Base-by-base conservation (phyloP, 2,888 invertebrate species). In the Aphodius sticticus region DNA sequence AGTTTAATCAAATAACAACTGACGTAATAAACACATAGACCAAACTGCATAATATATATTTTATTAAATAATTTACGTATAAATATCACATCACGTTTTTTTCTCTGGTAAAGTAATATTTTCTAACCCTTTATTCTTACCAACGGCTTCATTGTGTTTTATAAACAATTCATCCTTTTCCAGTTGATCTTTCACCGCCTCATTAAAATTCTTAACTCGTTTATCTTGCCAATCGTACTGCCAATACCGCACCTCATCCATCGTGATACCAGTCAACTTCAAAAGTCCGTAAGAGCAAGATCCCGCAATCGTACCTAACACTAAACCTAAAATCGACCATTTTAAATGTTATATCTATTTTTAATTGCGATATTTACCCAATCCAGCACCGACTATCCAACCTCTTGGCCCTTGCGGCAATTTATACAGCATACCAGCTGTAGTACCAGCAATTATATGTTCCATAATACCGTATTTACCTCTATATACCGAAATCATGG, bases 371-470 rank as follows among this genome's bases (percentile, higher is more conserved):
- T 82, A 80, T 76, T 72, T 89, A 92, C 93, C 96, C 86, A 95
- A 85, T 15, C 91, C 88, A 70, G 91, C 92, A 6, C 96, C 96
- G 69, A 94, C 93, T 4, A 93, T 83, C 87, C 93, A 91, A 6
- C 93, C 96, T 77, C 92, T 91, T 0, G 94, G 87, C 0, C 96
- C 96, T 85, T 94, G 86, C 84, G 92, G 92, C 0, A 92, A 87
- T 89, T 94, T 96, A 86, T 93, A 96, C 6, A 94, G 15, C 0
- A 91, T 90, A 0, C 96, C 95, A 0, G 94, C 92, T 0, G 93
- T 6, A 0, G 90, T 88, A 7, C 95, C 96, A 0, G 93, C 95
- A 0, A 90, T 85, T 0, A 92, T 84, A 87, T 94, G 95, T 85
- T 96, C 95, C 26, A 92, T 82, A 6, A 96, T 86, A 0, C 94